phyloP scores from a whole-genome alignment of 2,113 vertebrate genomes.

The Syngnathus scovelli region DNA sequence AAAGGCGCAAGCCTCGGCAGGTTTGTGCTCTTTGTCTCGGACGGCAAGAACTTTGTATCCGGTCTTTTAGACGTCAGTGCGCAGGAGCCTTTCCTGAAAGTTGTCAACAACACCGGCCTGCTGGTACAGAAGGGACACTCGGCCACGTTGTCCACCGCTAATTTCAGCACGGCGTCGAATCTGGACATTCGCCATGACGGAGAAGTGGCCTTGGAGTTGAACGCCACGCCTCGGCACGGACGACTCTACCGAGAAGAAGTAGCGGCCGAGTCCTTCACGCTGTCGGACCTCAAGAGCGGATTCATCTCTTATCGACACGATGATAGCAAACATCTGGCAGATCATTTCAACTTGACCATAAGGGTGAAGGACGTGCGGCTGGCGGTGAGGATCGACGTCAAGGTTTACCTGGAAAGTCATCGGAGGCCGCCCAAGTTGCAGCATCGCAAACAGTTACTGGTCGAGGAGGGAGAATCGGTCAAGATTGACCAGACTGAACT shows the following conservation, averaged over 20 bases:
- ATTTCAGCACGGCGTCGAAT: conserved; percentile 80
- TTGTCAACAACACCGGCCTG: conserved; percentile 79
- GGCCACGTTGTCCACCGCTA: conserved; percentile 63
- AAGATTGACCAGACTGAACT: conserved; percentile 77
- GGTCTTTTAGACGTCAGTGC: conserved; percentile 80
- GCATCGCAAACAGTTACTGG: conserved; percentile 71
- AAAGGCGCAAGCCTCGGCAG: conserved; percentile 70
- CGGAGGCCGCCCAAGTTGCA: conserved; percentile 67
- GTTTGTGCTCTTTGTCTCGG: conserved; percentile 87
- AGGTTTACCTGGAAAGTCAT: conserved; percentile 78
- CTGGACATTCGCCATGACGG: conserved; percentile 75
- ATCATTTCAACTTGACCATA: conserved; percentile 77
- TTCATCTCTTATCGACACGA: conserved; percentile 76
- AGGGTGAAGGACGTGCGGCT: conserved; percentile 63
- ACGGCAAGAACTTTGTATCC: conserved; percentile 80
- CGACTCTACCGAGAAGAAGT: conserved; percentile 63
- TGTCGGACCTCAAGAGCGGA: conserved; percentile 69
- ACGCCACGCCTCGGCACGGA: conserved; percentile 71
- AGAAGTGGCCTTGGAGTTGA: conserved; percentile 70
- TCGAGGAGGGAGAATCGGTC: conserved; percentile 84
- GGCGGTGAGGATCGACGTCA: conserved; percentile 65
- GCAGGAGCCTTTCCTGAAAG: conserved; percentile 74
- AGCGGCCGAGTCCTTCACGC: conserved; percentile 70
- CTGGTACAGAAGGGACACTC: conserved; percentile 78
- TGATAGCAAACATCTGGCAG: conserved; percentile 69